These are phyloP conservation scores for Sebastes hubbsi DNA, from an alignment of 2,797 vertebrate species.

Conservation along the genomic window DNA sequence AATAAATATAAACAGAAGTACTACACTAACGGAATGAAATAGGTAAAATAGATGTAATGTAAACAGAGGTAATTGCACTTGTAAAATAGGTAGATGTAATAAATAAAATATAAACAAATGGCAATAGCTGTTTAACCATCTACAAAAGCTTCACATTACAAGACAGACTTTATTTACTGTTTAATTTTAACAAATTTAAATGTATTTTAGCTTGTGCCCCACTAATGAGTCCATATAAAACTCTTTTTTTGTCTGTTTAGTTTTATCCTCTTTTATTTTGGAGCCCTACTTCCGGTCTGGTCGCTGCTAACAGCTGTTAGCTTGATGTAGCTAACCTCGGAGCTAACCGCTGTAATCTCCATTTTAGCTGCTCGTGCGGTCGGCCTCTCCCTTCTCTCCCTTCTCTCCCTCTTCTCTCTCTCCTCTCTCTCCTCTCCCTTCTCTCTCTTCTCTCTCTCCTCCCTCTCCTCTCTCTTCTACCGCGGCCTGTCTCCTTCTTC, in stretches of 20 bases:
- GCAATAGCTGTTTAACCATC: no score
- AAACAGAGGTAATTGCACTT: no score
- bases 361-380: slow-evolving; percentile 54
- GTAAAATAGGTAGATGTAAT: no score
- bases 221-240: no score
- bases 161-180: rapidly evolving
- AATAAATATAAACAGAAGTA: no score
- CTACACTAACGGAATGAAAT: no score
- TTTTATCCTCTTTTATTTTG: slow-evolving; percentile 7
- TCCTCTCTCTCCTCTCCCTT: rapidly evolving
- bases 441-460: no score
- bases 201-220: rapidly evolving
- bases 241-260: rapidly evolving
- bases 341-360: slow-evolving; percentile 48
- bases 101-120: no score
- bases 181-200: rapidly evolving
- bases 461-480: no score
- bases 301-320: slow-evolving; percentile 16
- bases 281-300: background rate
- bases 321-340: background rate
- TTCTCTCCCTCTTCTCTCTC: no score
- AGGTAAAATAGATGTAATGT: no score
- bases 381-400: background rate
- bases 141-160: rapidly evolving
- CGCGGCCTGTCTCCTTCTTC: no score